Conservation (phyloP, 2,888 invertebrate genomes). For the Bellardia bayeri region DNA sequence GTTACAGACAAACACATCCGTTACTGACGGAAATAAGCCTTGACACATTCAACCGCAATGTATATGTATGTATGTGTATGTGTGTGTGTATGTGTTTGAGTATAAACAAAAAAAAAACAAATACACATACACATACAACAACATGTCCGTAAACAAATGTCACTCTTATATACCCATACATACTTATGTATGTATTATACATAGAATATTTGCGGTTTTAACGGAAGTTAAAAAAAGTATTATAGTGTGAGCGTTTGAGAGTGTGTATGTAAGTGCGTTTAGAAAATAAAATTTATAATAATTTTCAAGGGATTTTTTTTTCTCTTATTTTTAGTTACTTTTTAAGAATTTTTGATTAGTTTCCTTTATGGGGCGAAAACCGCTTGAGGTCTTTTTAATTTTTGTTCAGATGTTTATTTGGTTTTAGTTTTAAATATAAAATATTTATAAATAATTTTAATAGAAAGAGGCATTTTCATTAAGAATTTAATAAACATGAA, state of each 20-base stretch:
- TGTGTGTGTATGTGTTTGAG: slow-evolving; percentile 1
- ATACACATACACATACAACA: neutral
- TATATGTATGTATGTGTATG: slow-evolving; percentile 12
- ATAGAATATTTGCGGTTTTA: slow-evolving; percentile 62
- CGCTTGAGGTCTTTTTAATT: slow-evolving; percentile 23
- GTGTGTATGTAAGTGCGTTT: slow-evolving; percentile 38
- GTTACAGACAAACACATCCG: slow-evolving; percentile 73
- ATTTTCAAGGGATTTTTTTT: slow-evolving; percentile 8
- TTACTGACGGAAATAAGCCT: slow-evolving; percentile 72
- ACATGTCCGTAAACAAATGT: slow-evolving; percentile 55
- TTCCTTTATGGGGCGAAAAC: slow-evolving; percentile 44
- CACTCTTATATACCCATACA: slow-evolving; percentile 27
- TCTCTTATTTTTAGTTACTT: slow-evolving; percentile 45
- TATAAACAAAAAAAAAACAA: neutral
- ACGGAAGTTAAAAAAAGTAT: slow-evolving; percentile 41
- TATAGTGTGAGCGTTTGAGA: neutral
- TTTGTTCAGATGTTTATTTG: neutral
- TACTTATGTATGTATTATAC: too few species aligned
- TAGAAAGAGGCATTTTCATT: neutral
- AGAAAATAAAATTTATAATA: slow-evolving; percentile 48
- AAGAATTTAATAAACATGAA: neutral
- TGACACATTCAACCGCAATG: slow-evolving; percentile 71
- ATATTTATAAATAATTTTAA: neutral
- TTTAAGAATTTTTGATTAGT: slow-evolving; percentile 62
- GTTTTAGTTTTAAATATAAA: neutral